Evolutionary conservation across 2,888 invertebrate species (phyloP), one percentile per base, ranked within the genome.

Genomic region (Tetragnatha montana): DNA sequence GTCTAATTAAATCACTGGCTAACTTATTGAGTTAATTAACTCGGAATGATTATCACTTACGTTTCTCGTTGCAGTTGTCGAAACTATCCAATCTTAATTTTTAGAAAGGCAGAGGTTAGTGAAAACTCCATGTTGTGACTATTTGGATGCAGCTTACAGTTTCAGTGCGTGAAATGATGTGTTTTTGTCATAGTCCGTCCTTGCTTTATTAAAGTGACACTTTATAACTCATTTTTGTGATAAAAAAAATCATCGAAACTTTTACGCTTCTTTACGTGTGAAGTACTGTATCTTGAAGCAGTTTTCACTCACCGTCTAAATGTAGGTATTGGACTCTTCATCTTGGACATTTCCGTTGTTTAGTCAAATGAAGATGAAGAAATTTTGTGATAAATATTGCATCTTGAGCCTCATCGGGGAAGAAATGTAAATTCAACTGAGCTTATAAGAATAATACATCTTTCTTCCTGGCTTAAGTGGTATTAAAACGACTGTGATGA

Each of bases 401-500:
- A 70, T 68, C 73, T 83, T 80, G 22, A 79, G 76, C 50, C 76
- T 71, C 78, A 74, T 69, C 76, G 73, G 73, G 74, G 80, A 76
- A 74, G 88, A 74, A 69, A 19, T 68, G 71, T 75, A 51, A 49
- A 70, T 76, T 69, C 76, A 81, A 75, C 51, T 84, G 89, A 89
- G 89, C 89, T 89, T 89, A 89, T 73, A 74, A 88, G 60, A 84
- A 78, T 35, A 83, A 50, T 22, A 79, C 78, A 69, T 60, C 79
- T 71, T 73, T 84, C 84, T 84, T 79, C 89, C 89, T 76, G 84
- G 50, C 75, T 51, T 74, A 84, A 84, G 89, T 89, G 89, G 89
- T 89, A 89, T 89, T 89, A 84, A 84, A 81, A 89, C 68, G 83
- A 84, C 89, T 89, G 89, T 89, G 89, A 89, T 89, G 84, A 82